Base-by-base conservation (phyloP, 2,113 vertebrate genomes). In the Protobothrops mucrosquamatus region DNA sequence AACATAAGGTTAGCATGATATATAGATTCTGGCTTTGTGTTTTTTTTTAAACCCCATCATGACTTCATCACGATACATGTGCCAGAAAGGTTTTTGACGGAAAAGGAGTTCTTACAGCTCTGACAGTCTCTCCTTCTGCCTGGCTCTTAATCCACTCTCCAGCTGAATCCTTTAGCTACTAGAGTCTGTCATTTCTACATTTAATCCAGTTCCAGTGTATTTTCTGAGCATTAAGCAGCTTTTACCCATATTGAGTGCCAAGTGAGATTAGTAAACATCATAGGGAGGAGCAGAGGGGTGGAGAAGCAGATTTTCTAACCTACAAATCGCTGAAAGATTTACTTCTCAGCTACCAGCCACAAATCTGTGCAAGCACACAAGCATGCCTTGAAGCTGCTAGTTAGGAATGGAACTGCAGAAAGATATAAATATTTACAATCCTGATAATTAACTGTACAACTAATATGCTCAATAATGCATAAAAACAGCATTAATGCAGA, bases 211-310 rank as follows among this genome's bases (percentile, higher is more conserved):
- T 95, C 51, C 93, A 95, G 93, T 92, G 92, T 95, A 96, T 96
- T 92, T 91, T 92, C 96, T 87, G 91, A 69, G 43, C 0, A 9
- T 89, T 95, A 96, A 96, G 95, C 94, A 94, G 97, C 93, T 97
- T 92, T 97, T 95, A 94, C 92, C 87, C 94, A 34, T 93, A 93
- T 48, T 87, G 94, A 97, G 93, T 95, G 96, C 29, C 0, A 51
- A 87, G 74, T 12, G 64, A 93, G 96, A 97, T 97, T 97, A 97
- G 94, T 52, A 89, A 61, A 64, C 0, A 86, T 87, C 56, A 54
- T 12, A 69, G 29, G 48, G 54, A 89, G 54, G 23, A 86, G 57
- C 23, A 87, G 89, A 81, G 91, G 85, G 55, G 55, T 8, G 95
- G 86, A 20, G 89, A 87, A 94, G 85, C 2, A 95, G 94, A 48